Evolutionary conservation across 1,140 invertebrate genomes (phyloP).

Genomic region (Dreissena polymorpha): DNA sequence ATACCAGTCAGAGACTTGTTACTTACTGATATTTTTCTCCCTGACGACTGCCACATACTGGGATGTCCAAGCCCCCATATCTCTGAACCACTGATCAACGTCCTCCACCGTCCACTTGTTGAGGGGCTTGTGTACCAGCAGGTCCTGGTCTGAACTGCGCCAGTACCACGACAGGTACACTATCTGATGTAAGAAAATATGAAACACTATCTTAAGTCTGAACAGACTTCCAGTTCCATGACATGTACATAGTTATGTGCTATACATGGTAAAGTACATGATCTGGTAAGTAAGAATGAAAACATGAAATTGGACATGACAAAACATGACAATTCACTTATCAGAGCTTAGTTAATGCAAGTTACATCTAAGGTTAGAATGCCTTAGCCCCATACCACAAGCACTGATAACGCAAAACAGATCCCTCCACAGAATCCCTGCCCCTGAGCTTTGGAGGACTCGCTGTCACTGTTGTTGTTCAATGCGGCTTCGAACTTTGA

Average conservation of each 20-base stretch:
- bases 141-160: slow-evolving; percentile 63
- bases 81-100: slow-evolving; percentile 67
- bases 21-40: slow-evolving; percentile 65
- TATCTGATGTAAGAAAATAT: slow-evolving; percentile 46
- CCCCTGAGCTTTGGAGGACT: slow-evolving; percentile 46
- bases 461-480: background rate
- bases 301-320: too few relatives aligned
- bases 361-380: too few relatives aligned
- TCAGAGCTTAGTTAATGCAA: too few relatives aligned
- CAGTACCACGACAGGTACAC: slow-evolving; percentile 71
- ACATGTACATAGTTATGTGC: too few relatives aligned
- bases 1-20: background rate
- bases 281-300: too few relatives aligned
- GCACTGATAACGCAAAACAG: slow-evolving; percentile 57
- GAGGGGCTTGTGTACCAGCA: slow-evolving; percentile 70
- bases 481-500: slow-evolving; percentile 58
- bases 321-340: too few relatives aligned
- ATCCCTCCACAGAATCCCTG: slow-evolving; percentile 68
- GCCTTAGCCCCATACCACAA: slow-evolving; percentile 58
- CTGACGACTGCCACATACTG: slow-evolving; percentile 55
- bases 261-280: too few relatives aligned
- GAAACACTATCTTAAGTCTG: background rate
- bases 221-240: too few relatives aligned
- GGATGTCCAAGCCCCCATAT: slow-evolving; percentile 68
- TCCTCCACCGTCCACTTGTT: slow-evolving; percentile 66